Percentiles rank a stretch among this genome's conserved stretches.
These are phyloP conservation scores for Ictalurus furcatus DNA, from an alignment of 2,113 vertebrate genomes.

Conservation along the genomic window DNA sequence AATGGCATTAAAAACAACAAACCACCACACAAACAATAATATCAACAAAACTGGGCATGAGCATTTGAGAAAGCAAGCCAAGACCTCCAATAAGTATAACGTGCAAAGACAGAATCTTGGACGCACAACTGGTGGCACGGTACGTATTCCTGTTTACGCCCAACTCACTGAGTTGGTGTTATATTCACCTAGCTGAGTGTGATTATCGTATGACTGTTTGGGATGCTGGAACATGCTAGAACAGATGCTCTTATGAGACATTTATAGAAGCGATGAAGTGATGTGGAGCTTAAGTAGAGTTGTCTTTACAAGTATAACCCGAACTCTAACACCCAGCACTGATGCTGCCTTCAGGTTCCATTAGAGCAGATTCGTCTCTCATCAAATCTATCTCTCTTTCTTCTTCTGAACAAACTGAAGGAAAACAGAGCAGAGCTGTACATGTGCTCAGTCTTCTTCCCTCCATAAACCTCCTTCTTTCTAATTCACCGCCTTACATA, in stretches of 20 bases:
- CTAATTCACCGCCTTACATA: conserved; percentile 29
- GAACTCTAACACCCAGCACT: neutral
- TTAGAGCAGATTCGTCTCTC: conserved; percentile 40
- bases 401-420: neutral
- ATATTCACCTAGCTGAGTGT: neutral
- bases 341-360: conserved; percentile 16
- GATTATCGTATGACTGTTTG: neutral
- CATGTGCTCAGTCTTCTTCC: conserved; percentile 20
- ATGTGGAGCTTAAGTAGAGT: neutral
- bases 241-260: neutral
- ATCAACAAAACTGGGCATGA: neutral
- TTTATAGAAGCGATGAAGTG: neutral
- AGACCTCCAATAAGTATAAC: neutral
- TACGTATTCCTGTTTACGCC: neutral
- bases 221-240: neutral
- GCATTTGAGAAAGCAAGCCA: neutral
- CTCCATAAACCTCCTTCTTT: conserved; percentile 20
- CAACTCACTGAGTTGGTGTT: too few species aligned
- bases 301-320: neutral
- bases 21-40: neutral
- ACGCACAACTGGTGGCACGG: neutral
- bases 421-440: conserved; percentile 6
- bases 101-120: neutral
- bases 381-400: conserved; percentile 39
- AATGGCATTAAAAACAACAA: neutral